These are phyloP conservation scores for Drosophila yooni DNA, from an alignment of 2,888 invertebrate genomes.

Conservation along the genomic window DNA sequence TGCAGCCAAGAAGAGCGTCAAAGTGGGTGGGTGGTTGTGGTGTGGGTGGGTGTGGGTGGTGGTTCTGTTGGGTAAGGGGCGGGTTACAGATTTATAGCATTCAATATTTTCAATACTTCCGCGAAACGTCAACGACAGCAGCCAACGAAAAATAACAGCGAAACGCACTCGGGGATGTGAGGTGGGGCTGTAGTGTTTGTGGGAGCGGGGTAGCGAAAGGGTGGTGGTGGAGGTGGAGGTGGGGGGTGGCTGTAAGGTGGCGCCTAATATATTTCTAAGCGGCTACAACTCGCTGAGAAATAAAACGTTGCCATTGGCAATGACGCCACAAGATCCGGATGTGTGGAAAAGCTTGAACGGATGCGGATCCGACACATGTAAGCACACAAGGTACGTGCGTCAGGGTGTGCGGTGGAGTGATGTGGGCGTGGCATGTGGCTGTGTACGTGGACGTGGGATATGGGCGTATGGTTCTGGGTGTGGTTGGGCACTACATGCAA, in stretches of 20 bases:
- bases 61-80: neutral
- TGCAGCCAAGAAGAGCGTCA: conserved; percentile 18
- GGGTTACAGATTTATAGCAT: conserved; percentile 63
- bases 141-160: conserved; percentile 40
- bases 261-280: conserved; percentile 45
- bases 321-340: conserved; percentile 51
- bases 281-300: conserved; percentile 43
- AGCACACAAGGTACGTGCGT: conserved; percentile 26
- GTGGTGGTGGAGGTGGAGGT: neutral
- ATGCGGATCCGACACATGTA: conserved; percentile 64
- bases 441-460: conserved; percentile 1
- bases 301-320: conserved; percentile 65
- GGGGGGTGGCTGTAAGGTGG: neutral
- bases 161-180: conserved; percentile 2
- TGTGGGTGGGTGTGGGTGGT: neutral
- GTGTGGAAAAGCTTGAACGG: conserved; percentile 63
- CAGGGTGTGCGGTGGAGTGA: conserved; percentile 4
- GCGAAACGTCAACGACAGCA: conserved; percentile 57
- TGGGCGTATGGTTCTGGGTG: neutral
- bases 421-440: neutral
- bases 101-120: conserved; percentile 72
- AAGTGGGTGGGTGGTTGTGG: conserved; percentile 7
- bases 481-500: neutral
- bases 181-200: neutral
- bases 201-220: too few species aligned